These are phyloP conservation scores for Rhagologus leucostigma DNA, from an alignment of 2,113 vertebrate genomes.

Conservation along the genomic window DNA sequence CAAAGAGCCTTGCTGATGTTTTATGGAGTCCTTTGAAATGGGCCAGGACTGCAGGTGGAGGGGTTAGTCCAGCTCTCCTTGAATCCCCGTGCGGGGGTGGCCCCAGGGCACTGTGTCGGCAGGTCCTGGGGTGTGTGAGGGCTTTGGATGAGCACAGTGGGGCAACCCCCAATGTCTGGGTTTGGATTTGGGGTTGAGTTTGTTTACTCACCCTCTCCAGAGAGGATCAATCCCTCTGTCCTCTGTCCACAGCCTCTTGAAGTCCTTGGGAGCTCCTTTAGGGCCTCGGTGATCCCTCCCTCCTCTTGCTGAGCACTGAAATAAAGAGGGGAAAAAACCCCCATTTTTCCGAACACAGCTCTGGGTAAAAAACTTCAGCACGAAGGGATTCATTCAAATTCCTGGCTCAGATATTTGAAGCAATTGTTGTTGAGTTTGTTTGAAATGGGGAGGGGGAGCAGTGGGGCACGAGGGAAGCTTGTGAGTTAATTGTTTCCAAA, in stretches of 20 bases:
- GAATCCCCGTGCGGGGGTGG: not conserved
- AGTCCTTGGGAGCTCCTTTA: not conserved
- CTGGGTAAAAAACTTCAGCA: not conserved
- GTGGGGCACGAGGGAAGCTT: not conserved
- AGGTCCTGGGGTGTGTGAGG: fast-evolving
- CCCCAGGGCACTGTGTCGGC: not conserved
- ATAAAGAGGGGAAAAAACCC: not conserved
- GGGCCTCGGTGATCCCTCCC: not conserved
- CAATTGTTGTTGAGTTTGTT: not conserved
- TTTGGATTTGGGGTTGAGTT: not conserved
- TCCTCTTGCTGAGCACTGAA: not conserved
- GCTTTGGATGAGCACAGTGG: not conserved
- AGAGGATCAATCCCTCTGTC: not conserved
- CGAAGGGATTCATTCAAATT: not conserved
- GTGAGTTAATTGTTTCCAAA: constrained; percentile 18
- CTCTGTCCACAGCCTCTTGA: not conserved
- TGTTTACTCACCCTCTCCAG: not conserved
- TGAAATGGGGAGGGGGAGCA: not conserved
- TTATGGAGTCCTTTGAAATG: not conserved
- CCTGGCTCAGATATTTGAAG: not conserved
- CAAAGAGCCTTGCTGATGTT: not conserved
- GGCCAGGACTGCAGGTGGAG: not conserved
- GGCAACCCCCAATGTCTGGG: not conserved
- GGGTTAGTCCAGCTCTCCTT: not conserved
- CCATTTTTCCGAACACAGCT: fast-evolving